Percentiles rank a stretch among this genome's conserved stretches.
These are phyloP conservation scores for Spodoptera littoralis DNA, from an alignment of 2,888 invertebrate genomes.

Conservation along the genomic window DNA sequence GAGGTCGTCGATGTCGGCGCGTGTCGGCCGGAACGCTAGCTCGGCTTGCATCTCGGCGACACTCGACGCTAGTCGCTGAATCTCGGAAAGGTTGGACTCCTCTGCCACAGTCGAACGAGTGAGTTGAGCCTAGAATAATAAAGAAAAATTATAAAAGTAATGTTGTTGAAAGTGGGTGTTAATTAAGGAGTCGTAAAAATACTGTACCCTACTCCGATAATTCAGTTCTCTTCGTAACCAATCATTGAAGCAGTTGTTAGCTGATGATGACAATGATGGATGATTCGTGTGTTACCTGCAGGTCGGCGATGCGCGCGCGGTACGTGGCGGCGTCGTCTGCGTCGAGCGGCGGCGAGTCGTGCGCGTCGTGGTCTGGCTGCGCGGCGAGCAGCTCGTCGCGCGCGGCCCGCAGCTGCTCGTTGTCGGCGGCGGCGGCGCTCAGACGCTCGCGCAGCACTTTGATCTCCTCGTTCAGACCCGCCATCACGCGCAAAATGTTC, in stretches of 20 bases:
- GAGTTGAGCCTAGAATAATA: conserved; percentile 74
- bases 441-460: conserved; percentile 79
- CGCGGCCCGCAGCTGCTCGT: conserved; percentile 76
- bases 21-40: conserved; percentile 89
- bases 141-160: neutral
- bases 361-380: conserved; percentile 66
- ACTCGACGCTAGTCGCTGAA: conserved; percentile 85
- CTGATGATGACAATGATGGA: too few relatives aligned
- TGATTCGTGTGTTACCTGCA: conserved; percentile 70
- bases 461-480: conserved; percentile 85
- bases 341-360: conserved; percentile 60
- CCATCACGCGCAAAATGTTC: conserved; percentile 84
- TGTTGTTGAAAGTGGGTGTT: too few relatives aligned
- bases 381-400: conserved; percentile 82
- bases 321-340: conserved; percentile 70
- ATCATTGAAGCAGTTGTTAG: too few relatives aligned
- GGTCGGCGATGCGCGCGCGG: conserved; percentile 73
- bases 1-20: conserved; percentile 88
- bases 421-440: conserved; percentile 66
- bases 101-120: conserved; percentile 85
- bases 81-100: conserved; percentile 88
- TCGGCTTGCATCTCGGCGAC: conserved; percentile 88
- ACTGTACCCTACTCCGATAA: too few relatives aligned
- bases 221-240: too few relatives aligned
- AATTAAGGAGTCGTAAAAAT: too few relatives aligned